Conservation (phyloP, 2,797 vertebrate genomes). For the Urosaurus nigricauda region DNA sequence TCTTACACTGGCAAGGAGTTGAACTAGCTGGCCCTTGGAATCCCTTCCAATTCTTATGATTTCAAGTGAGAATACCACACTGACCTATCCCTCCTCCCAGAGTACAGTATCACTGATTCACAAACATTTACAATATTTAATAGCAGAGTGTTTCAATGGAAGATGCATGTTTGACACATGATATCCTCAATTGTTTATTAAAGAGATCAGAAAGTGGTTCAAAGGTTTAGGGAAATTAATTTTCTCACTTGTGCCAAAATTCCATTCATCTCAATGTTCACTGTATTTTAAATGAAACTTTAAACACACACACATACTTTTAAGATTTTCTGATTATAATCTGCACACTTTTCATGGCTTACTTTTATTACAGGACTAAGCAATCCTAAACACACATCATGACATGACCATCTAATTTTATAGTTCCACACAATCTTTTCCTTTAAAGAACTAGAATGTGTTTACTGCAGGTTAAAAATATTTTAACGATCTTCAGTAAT, state of each 20-base stretch:
- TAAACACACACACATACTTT: too few species aligned
- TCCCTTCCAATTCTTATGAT: too few species aligned
- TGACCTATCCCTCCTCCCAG: too few species aligned
- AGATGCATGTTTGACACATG: background rate
- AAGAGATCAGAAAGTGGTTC: background rate
- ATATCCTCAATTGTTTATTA: background rate
- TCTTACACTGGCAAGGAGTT: too few species aligned
- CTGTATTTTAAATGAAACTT: background rate
- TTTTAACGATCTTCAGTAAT: background rate
- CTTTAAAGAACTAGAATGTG: background rate
- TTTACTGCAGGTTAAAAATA: background rate
- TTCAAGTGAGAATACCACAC: too few species aligned
- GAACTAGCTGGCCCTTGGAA: too few species aligned
- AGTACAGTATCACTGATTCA: background rate
- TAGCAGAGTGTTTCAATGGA: background rate
- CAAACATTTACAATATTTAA: background rate
- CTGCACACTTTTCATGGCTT: too few species aligned
- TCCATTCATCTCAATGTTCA: background rate
- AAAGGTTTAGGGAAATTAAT: background rate
- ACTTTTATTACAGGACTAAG: background rate
- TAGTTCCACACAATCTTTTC: background rate
- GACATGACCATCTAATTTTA: background rate
- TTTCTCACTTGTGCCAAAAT: background rate
- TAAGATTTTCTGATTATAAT: background rate
- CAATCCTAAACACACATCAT: background rate